Evolutionary conservation across 2,888 invertebrate genomes (phyloP).

Genomic region (Falcaria lacertinaria): DNA sequence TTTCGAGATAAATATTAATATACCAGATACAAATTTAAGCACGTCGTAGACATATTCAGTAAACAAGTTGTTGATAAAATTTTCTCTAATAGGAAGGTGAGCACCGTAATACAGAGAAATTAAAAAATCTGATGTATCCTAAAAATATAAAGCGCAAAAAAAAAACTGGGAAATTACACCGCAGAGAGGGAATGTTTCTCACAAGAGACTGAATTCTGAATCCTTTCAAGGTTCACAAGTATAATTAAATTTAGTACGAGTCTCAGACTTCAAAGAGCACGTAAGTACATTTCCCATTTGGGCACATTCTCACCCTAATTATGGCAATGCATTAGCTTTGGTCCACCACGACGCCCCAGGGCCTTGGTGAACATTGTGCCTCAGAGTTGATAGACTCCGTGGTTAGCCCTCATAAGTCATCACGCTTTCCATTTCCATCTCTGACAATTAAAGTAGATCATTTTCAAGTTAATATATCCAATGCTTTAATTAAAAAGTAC

Average conservation of each 20-base stretch:
- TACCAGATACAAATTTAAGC: background rate
- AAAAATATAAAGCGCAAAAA: background rate
- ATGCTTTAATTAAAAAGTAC: no score
- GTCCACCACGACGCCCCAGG: constrained; percentile 7
- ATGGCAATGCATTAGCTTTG: constrained; percentile 7
- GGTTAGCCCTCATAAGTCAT: no score
- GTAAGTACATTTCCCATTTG: constrained; percentile 5
- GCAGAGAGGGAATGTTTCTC: background rate
- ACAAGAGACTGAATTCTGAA: background rate
- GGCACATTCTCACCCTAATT: constrained; percentile 2
- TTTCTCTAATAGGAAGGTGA: background rate
- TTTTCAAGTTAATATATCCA: no score
- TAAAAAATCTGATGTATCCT: background rate
- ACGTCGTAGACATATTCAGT: background rate
- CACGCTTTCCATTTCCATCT: no score
- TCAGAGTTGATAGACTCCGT: no score
- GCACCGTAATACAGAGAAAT: background rate
- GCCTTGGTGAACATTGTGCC: constrained; percentile 7
- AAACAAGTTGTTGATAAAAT: background rate
- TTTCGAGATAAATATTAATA: background rate
- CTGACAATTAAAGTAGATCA: no score
- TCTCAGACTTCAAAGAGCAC: background rate
- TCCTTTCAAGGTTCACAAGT: background rate
- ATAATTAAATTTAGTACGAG: background rate
- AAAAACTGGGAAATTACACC: background rate